phyloP scores from a whole-genome alignment of 2,888 invertebrate genomes.

The Eupithecia pulchellata region DNA sequence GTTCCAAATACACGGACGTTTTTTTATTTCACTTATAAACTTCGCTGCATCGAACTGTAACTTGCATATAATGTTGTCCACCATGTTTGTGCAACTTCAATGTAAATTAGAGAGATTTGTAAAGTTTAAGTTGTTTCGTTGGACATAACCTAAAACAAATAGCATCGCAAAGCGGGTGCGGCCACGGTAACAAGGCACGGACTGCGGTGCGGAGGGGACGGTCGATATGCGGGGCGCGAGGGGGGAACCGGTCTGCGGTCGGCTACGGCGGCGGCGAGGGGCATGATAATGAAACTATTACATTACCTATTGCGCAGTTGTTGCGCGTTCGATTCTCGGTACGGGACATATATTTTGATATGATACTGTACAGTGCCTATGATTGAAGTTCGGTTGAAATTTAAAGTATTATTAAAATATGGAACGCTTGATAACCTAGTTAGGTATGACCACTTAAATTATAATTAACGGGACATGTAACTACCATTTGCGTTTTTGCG shows the following conservation, averaged over 20 bases:
- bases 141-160: background rate
- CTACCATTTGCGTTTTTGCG: too few relatives aligned
- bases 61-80: background rate
- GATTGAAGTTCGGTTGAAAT: too few relatives aligned
- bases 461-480: too few relatives aligned
- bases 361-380: background rate
- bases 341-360: background rate
- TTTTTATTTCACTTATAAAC: slow-evolving; percentile 32
- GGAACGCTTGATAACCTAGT: too few relatives aligned
- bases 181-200: background rate
- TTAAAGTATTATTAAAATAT: too few relatives aligned
- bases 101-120: background rate
- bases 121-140: background rate
- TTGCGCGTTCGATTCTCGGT: background rate
- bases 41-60: slow-evolving; percentile 26
- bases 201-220: slow-evolving; percentile 7
- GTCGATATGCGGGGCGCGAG: background rate
- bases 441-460: too few relatives aligned
- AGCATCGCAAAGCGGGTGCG: slow-evolving; percentile 3
- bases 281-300: background rate
- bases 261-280: background rate
- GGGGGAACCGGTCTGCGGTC: slow-evolving; percentile 15
- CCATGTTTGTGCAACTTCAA: background rate
- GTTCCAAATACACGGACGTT: slow-evolving; percentile 31
- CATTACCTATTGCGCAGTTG: background rate